A percentile compares a stretch with the other conserved stretches of the same genome.
Conservation (phyloP, 2,888 invertebrate genomes). For the Sepioteuthis lessoniana region DNA sequence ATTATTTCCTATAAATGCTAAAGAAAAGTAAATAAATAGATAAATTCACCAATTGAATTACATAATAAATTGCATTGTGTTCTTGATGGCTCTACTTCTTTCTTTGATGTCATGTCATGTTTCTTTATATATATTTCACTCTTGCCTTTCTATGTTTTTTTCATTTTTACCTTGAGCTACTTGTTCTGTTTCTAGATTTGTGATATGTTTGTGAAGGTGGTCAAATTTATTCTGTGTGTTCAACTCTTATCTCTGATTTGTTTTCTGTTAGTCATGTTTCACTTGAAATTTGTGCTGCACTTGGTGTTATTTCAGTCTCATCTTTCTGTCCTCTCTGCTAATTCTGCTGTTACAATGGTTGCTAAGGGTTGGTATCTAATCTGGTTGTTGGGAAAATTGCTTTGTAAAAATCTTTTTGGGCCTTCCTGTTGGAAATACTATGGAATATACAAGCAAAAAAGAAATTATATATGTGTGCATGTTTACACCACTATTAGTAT, state of each 20-base stretch:
- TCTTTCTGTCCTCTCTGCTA: background rate
- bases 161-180: background rate
- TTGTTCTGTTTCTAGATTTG: background rate
- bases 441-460: background rate
- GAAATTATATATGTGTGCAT: background rate
- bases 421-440: background rate
- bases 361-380: background rate
- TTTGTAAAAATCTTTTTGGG: background rate
- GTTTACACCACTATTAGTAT: background rate
- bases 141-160: background rate
- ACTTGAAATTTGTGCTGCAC: slow-evolving; percentile 9
- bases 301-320: background rate
- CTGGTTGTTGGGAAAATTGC: background rate
- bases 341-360: background rate
- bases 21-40: too few relatives aligned
- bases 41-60: too few relatives aligned
- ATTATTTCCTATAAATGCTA: too few relatives aligned
- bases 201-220: slow-evolving; percentile 33
- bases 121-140: background rate
- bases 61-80: background rate
- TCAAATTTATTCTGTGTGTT: background rate
- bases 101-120: background rate
- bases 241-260: background rate
- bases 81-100: background rate
- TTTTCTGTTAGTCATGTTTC: background rate